Percentiles rank a stretch among this genome's conserved stretches.
phyloP scores from a whole-genome alignment of 2,113 vertebrate genomes.

The Myotis davidii region DNA sequence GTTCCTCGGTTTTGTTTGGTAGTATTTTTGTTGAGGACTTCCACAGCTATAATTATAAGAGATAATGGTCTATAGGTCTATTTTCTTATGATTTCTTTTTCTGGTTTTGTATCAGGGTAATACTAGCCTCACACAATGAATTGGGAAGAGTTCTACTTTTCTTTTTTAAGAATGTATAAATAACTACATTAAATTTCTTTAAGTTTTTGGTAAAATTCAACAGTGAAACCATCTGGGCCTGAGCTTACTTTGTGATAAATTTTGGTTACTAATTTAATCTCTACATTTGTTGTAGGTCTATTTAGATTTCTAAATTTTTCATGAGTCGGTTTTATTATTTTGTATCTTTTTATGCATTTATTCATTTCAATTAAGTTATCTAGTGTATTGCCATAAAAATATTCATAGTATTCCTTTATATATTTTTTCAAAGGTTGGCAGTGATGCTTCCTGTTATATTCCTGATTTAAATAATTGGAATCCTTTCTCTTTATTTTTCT shows the following conservation, averaged over 20 bases:
- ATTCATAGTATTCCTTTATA: background rate
- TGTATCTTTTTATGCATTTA: background rate
- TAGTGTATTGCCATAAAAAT: background rate
- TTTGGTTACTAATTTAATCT: conserved; percentile 10
- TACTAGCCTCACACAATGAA: background rate
- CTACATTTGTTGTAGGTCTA: background rate
- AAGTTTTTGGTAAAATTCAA: background rate
- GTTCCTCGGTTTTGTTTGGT: background rate
- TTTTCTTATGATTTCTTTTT: background rate
- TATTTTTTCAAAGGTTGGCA: background rate
- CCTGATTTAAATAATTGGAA: background rate
- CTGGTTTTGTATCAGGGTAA: background rate
- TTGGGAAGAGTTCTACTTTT: background rate
- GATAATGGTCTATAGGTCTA: background rate
- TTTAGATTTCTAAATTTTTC: background rate
- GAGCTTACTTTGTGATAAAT: background rate
- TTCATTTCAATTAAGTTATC: background rate
- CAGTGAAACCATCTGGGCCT: background rate
- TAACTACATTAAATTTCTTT: background rate
- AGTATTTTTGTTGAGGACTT: background rate
- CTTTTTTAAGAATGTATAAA: background rate
- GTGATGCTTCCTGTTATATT: background rate
- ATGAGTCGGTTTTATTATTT: background rate
- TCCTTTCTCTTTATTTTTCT: background rate
- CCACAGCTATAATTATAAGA: background rate